Conservation (phyloP, 1,140 invertebrate genomes). For the Gerris buenoi region DNA sequence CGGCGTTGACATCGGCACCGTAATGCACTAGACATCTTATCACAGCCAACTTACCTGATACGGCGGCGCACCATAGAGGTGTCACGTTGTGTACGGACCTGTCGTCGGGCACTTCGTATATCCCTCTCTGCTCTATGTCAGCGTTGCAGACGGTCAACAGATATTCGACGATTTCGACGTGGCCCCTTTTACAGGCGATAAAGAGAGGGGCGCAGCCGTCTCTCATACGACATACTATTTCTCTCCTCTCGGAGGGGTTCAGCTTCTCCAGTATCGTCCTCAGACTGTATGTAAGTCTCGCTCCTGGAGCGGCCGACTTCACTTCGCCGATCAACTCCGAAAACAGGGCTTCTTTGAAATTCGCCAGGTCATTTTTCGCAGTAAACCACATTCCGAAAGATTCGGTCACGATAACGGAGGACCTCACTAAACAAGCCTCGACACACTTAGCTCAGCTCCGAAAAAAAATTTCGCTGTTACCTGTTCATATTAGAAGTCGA, state of each 20-base stretch:
- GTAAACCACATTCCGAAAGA: conserved; percentile 17
- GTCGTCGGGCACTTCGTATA: conserved; percentile 54
- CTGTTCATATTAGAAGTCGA: too few relatives aligned
- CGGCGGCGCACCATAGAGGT: conserved; percentile 83
- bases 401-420: too few relatives aligned
- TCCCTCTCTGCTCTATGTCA: conserved; percentile 68
- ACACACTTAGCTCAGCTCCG: too few relatives aligned
- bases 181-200: conserved; percentile 66
- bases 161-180: conserved; percentile 77
- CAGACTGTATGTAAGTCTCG: conserved; percentile 44
- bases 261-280: conserved; percentile 46
- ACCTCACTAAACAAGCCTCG: too few relatives aligned
- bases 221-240: conserved; percentile 44
- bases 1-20: conserved; percentile 67
- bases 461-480: too few relatives aligned
- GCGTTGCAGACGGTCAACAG: conserved; percentile 64
- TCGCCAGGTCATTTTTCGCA: conserved; percentile 31
- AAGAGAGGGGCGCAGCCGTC: conserved; percentile 78
- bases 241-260: conserved; percentile 37
- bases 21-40: conserved; percentile 61
- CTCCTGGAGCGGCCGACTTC: conserved; percentile 47
- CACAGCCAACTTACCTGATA: conserved; percentile 64
- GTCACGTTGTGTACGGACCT: conserved; percentile 65
- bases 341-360: conserved; percentile 43
- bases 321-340: conserved; percentile 51